Evolutionary conservation across 1,140 invertebrate species (phyloP), one percentile per base, ranked within the genome.

Genomic region (Hermatobates lingyangjiaoensis): DNA sequence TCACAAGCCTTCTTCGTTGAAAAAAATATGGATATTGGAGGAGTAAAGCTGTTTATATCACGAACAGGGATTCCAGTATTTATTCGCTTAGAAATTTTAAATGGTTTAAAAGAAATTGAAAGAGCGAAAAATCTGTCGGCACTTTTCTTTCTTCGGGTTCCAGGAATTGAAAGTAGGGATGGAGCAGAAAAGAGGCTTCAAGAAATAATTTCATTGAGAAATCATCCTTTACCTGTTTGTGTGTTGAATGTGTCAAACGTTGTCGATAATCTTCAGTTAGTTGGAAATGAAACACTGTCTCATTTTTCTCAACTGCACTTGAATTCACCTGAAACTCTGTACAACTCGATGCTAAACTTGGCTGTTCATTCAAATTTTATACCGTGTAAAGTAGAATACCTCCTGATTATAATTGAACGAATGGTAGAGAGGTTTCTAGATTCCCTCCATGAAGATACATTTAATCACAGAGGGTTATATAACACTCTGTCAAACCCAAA

Each of bases 361-460:
- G 50, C 50, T 18, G 2, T 26, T 3, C 48, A 51, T 49, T 10
- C 27, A 2, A 27, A 52, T 26, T 34, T 47, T 18, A 26, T 27
- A 28, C 34, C 51, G 24, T 25, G 51, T 18, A 55, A 55, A 48
- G 44, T 51, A 14, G 26, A 51, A 26, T 39, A 44, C 14, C 28
- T 52, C 2, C 42, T 30, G n/a, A 27, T 26, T n/a, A 12, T 52
- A 4, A 30, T 52, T 14, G 45, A 51, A 48, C 23, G 48, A 10
- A 15, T 45, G 5, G 18, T 40, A 15, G 50, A 55, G 24, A 51
- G 45, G 45, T 55, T 55, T 18, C 27, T 55, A n/a, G 54, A 55
- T 38, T 28, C 38, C 18, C 23, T 55, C n/a, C 50, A 42, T 18
- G 45, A 52, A 45, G 50, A 52, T 44, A 30, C 24, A 12, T 55